Evolutionary conservation across 53 echinoderm and acorn worm genomes (phyloP).

Genomic region (Luidia sarsii): DNA sequence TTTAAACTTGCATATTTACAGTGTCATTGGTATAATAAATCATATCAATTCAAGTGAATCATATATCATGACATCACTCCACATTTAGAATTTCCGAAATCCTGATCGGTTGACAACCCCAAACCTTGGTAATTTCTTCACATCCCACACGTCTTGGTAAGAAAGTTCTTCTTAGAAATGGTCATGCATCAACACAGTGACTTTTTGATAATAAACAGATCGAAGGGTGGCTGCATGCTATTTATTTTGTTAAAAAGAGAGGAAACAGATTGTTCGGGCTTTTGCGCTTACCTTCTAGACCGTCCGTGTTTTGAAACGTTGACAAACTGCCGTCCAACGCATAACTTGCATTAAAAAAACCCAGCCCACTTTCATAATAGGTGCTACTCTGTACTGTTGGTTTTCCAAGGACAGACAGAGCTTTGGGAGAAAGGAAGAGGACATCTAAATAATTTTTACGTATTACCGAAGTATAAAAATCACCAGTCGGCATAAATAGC

Average conservation of each 20-base stretch:
- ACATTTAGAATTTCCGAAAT: too few relatives aligned
- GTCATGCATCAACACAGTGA: neutral
- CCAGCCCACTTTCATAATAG: too few relatives aligned
- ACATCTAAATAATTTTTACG: too few relatives aligned
- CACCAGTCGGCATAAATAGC: too few relatives aligned
- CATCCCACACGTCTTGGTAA: neutral
- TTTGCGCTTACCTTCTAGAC: neutral
- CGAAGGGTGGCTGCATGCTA: too few relatives aligned
- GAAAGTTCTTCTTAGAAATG: neutral
- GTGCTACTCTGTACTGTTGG: conserved; percentile 2
- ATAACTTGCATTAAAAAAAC: neutral
- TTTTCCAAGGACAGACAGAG: neutral
- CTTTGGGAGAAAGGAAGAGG: too few relatives aligned
- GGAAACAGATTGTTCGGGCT: neutral
- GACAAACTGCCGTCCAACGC: neutral
- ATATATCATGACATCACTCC: too few relatives aligned
- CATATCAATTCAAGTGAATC: too few relatives aligned
- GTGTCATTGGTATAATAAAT: neutral
- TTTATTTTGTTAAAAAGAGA: neutral
- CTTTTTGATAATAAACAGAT: neutral
- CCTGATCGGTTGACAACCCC: too few relatives aligned
- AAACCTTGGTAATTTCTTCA: too few relatives aligned
- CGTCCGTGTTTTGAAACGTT: neutral
- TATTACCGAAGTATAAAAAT: too few relatives aligned
- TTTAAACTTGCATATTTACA: neutral